Evolutionary conservation across 2,113 vertebrate species (phyloP), one percentile per base, ranked within the genome.

Genomic region (Erythrolamprus reginae): DNA sequence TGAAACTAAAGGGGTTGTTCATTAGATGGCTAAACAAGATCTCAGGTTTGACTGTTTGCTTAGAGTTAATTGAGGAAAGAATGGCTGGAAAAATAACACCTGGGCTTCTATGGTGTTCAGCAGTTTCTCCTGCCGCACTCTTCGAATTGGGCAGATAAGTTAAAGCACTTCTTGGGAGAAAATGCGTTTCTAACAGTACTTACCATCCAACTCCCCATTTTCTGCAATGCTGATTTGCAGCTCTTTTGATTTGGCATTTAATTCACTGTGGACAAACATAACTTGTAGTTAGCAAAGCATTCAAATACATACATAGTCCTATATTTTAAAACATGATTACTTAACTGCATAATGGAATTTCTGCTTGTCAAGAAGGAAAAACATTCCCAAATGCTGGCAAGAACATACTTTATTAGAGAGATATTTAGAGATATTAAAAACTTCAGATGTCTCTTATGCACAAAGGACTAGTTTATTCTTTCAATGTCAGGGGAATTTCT

Each of bases 191-290:
- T n/a, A n/a, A n/a, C n/a, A n/a, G n/a, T n/a, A 98, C 98, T 97
- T 96, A 99, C 99, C 96, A 77, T 98, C 97, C 45, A 93, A 89
- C 38, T 90, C 94, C 28, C 95, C 96, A 12, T 97, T 97, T 94
- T 98, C 98, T 87, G 96, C 83, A 93, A 99, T 65, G 95, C 97
- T 97, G 93, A 99, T 96, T 52, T 94, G 96, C 92, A 99, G 95
- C 90, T 98, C 97, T 97, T 98, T 99, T 38, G 99, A 99, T 96
- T 97, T 98, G 95, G 98, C 98, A 90, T 98, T 99, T 96, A 99
- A 91, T 94, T 99, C 99, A 95, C 99, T 99, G 97, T 38, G 82
- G 94, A 93, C 55, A 90, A 94, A 90, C 0, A 42, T 82, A 45
- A 45, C 10, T 1, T 77, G 0, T 0, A 12, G 96, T 92, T 90